Evolutionary conservation across 2,113 vertebrate species (phyloP).

Genomic region (Podiceps cristatus): DNA sequence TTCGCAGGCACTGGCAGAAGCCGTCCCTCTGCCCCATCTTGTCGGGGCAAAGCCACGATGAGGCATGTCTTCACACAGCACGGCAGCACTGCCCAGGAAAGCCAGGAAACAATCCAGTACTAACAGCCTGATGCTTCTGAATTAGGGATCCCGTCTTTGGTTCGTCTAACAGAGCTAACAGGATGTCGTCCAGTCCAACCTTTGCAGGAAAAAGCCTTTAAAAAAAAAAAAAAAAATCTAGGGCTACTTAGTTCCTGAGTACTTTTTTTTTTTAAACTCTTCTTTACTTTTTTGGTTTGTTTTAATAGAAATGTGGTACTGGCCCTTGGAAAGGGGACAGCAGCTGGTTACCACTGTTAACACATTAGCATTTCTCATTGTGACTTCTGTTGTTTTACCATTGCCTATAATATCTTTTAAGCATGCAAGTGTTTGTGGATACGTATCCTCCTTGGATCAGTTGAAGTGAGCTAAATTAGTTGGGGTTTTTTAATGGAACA

Average conservation of each 20-base stretch:
- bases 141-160: not conserved
- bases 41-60: not conserved
- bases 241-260: not conserved
- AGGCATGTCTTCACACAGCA: rapidly evolving
- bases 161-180: not conserved
- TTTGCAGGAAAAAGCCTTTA: not conserved
- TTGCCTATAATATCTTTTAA: not conserved
- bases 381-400: not conserved
- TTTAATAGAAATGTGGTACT: slow-evolving; percentile 19
- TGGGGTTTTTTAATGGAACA: not conserved
- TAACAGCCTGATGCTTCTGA: not conserved
- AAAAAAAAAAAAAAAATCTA: not conserved
- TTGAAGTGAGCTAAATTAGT: not conserved
- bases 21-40: not conserved
- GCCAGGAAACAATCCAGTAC: not conserved
- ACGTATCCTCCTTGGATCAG: not conserved
- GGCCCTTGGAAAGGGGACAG: not conserved
- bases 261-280: not conserved
- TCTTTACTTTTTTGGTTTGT: not conserved
- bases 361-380: not conserved
- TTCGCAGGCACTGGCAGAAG: not conserved
- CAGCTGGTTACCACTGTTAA: not conserved
- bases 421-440: slow-evolving; percentile 19
- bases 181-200: not conserved
- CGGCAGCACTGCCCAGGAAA: not conserved